Conservation (phyloP, 1,140 invertebrate genomes). For the Heterodera carotae region DNA sequence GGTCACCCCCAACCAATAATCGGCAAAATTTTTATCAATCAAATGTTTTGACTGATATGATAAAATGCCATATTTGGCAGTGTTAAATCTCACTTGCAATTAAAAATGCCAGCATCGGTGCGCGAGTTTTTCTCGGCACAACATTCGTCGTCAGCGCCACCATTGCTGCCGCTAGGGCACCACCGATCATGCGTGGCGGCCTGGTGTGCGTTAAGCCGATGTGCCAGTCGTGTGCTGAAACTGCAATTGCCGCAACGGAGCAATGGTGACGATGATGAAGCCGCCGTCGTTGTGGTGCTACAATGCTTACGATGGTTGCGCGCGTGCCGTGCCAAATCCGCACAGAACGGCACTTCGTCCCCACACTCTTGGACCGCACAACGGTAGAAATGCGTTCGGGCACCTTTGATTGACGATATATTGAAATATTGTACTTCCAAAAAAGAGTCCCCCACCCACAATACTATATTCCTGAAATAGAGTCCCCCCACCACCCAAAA, state of each 20-base stretch:
- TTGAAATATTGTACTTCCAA: too few relatives aligned
- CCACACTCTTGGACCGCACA: conserved; percentile 14
- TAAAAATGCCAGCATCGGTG: conserved; percentile 22
- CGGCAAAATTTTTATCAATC: too few relatives aligned
- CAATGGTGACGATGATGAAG: neutral
- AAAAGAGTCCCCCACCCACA: too few relatives aligned
- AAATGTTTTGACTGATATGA: neutral
- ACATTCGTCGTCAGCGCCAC: neutral
- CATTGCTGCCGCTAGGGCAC: too few relatives aligned
- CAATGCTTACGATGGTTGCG: conserved; percentile 8
- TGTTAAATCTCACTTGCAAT: conserved; percentile 22
- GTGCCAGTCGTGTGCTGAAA: conserved; percentile 20
- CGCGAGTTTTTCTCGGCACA: conserved; percentile 3
- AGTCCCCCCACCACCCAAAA: too few relatives aligned
- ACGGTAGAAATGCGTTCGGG: conserved; percentile 21
- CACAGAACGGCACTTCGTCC: conserved; percentile 21
- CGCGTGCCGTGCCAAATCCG: conserved; percentile 18
- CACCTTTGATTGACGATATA: neutral
- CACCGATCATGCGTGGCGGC: neutral
- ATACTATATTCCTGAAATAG: too few relatives aligned
- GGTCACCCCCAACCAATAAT: too few relatives aligned
- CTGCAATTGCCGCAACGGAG: conserved; percentile 20
- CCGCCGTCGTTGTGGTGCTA: too few relatives aligned
- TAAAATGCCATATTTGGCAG: conserved; percentile 3
- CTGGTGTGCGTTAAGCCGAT: conserved; percentile 23